Evolutionary conservation across 1,140 invertebrate species (phyloP).

Genomic region (Whitmania pigra): DNA sequence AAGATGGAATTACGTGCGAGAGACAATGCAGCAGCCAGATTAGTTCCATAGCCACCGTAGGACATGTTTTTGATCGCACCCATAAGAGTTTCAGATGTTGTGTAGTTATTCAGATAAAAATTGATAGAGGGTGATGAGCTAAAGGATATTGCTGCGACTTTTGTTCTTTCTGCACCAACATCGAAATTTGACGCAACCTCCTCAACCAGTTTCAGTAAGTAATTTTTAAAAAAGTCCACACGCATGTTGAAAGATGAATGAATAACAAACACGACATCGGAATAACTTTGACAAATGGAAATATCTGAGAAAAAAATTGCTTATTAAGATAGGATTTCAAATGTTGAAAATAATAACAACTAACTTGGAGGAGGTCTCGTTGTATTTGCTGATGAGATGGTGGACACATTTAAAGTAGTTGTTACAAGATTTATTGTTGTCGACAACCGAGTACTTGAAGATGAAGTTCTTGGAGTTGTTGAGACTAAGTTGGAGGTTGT

Average conservation of each 20-base stretch:
- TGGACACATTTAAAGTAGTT: background rate
- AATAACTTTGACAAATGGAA: background rate
- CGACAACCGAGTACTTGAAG: background rate
- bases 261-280: slow-evolving; percentile 8
- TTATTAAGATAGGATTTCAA: background rate
- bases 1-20: slow-evolving; percentile 21
- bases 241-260: slow-evolving; percentile 7
- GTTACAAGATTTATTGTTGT: background rate
- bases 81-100: background rate
- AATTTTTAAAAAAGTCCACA: slow-evolving; percentile 7
- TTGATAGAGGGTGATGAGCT: slow-evolving; percentile 13
- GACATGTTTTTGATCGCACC: background rate
- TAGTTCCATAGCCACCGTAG: slow-evolving; percentile 13
- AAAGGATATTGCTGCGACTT: slow-evolving; percentile 18
- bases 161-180: background rate
- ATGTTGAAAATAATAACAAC: background rate
- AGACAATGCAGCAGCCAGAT: slow-evolving; percentile 19
- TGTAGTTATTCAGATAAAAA: slow-evolving; percentile 22
- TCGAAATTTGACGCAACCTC: slow-evolving; percentile 13
- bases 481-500: background rate
- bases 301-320: background rate
- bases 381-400: background rate
- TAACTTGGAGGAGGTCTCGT: background rate
- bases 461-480: background rate
- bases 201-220: background rate